Evolutionary conservation across 2,113 vertebrate species (phyloP).

Genomic region (Amia ocellicauda): DNA sequence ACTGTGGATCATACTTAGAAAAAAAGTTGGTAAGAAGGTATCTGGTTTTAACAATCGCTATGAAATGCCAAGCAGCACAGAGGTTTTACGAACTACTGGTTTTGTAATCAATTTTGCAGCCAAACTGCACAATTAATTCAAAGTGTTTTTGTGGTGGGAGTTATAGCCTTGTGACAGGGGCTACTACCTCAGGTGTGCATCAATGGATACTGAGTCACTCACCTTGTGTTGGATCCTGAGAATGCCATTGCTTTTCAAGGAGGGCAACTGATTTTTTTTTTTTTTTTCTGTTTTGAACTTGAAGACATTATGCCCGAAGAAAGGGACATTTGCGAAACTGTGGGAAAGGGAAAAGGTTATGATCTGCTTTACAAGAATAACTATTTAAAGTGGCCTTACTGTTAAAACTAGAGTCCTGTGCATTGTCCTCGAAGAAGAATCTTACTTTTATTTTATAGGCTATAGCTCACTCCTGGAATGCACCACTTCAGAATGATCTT

Average conservation of each 20-base stretch:
- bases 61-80: slow-evolving; percentile 44
- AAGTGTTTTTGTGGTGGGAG: slow-evolving; percentile 68
- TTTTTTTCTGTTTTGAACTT: slow-evolving; percentile 77
- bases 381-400: slow-evolving; percentile 97
- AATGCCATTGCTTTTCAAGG: slow-evolving; percentile 64
- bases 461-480: slow-evolving; percentile 62
- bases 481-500: slow-evolving; percentile 53
- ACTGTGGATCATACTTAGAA: slow-evolving; percentile 62
- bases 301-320: slow-evolving; percentile 41
- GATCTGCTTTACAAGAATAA: slow-evolving; percentile 75
- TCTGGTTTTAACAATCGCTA: slow-evolving; percentile 56
- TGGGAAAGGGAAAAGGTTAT: slow-evolving; percentile 70
- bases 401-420: slow-evolving; percentile 57
- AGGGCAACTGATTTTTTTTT: slow-evolving; percentile 56
- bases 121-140: not conserved
- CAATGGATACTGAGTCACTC: slow-evolving; percentile 81
- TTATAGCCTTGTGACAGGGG: slow-evolving; percentile 76
- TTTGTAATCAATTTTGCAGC: not conserved
- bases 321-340: slow-evolving; percentile 54
- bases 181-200: slow-evolving; percentile 84
- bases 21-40: slow-evolving; percentile 45
- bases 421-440: slow-evolving; percentile 66
- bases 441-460: slow-evolving; percentile 58
- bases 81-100: slow-evolving; percentile 58
- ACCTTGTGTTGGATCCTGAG: slow-evolving; percentile 70